Evolutionary conservation across 2,113 vertebrate species (phyloP), one percentile per base, ranked within the genome.

Genomic region (Synodontis membranacea): DNA sequence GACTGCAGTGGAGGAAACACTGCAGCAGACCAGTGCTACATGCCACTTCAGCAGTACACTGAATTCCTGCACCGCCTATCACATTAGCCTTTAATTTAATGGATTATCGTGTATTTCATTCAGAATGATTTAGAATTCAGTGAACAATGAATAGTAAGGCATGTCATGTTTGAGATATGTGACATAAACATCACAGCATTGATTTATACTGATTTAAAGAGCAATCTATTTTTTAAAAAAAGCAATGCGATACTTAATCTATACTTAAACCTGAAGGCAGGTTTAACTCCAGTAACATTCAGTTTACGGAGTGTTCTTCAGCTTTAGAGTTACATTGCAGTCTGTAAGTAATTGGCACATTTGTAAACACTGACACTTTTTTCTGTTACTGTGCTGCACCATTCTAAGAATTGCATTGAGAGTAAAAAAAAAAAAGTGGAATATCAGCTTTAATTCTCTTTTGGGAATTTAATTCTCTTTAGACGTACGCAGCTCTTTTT

Each of bases 1-100:
- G 84, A 74, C 89, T 90, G 89, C 87, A 88, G 85, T 80, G 70
- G 60, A 86, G 56, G 86, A 88, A 90, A 84, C 58, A 90, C 89
- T 90, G 89, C 89, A 88, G 89, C 81, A 86, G 72, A 82, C 81
- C 88, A 80, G 79, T 64, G 76, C 80, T 81, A 79, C 82, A 86
- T 87, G 60, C 82, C 15, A 72, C 72, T 86, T 90, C 89, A 80
- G 89, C 87, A 86, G 46, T 84, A 86, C 84, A 60, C 84, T 66
- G 70, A 31, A 54, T 76, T 42, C 44, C 86, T 83, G 86, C 56
- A 86, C 54, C 3, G 17, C 12, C 80, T 83, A 64, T 34, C 64
- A 8, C 80, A 31, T 54, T 50, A 28, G 39, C 34, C 25, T 78
- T 76, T 87, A 52, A 76, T 66, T 54, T 64, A 64, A 66, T 44